phyloP scores from a whole-genome alignment of 2,888 invertebrate species.

The Cecidostiba fungosa region DNA sequence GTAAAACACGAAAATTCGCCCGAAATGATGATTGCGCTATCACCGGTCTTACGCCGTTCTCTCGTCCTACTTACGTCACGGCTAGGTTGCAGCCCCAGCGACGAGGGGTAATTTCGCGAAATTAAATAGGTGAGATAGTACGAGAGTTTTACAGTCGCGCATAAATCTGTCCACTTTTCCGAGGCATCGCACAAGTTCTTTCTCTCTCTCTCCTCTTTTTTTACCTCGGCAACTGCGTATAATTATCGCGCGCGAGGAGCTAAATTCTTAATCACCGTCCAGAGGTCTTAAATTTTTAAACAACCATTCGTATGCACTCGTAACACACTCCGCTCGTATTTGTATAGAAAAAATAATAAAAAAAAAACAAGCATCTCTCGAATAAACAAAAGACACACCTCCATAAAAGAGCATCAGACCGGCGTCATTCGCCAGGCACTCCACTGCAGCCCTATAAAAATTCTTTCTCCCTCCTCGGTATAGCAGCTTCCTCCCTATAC shows the following conservation, averaged over 20 bases:
- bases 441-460: conserved; percentile 30
- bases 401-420: not conserved
- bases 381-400: not conserved
- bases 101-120: conserved; percentile 43
- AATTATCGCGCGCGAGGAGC: not conserved
- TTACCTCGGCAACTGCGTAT: not conserved
- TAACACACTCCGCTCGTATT: not conserved
- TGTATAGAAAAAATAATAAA: not conserved
- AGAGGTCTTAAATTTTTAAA: not conserved
- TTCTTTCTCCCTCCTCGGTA: not conserved
- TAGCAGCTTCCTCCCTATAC: not conserved
- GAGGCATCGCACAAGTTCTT: not conserved
- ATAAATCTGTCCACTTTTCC: conserved; percentile 34
- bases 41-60: conserved; percentile 24
- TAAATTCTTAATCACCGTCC: not conserved
- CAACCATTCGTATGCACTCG: not conserved
- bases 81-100: not conserved
- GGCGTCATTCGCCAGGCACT: conserved; percentile 7
- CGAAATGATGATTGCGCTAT: conserved; percentile 38
- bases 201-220: not conserved
- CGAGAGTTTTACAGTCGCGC: conserved; percentile 42
- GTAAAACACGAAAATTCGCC: conserved; percentile 31
- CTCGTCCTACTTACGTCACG: conserved; percentile 43
- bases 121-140: conserved; percentile 53
- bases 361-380: not conserved